Base-by-base conservation (phyloP, 2,113 vertebrate species). In the Rutilus rutilus region DNA sequence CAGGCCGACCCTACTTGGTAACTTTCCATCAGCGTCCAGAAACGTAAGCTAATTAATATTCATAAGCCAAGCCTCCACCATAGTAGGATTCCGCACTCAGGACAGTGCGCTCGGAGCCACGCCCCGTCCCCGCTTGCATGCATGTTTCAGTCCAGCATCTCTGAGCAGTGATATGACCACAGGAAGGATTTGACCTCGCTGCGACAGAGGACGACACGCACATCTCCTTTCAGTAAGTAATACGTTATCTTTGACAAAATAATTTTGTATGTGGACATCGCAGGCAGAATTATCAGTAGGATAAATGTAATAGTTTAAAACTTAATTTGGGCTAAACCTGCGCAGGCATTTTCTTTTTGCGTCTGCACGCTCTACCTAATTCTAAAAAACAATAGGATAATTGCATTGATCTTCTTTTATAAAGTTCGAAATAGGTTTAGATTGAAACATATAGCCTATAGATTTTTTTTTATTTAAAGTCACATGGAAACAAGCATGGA, bases 71-170 rank as follows among this genome's bases (percentile, higher is more conserved):
- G n/a, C 39, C 79, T 21, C 30, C n/a, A 4, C 54, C 54, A 60
- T 23, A 78, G 39, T 50, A 45, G 12, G 78, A 25, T 59, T 62
- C 33, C 71, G 85, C 83, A 90, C 86, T 91, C 84, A 89, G 90
- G 91, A 89, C 92, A 85, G 59, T 85, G 54, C 67, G 85, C 69
- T 82, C 84, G 45, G 50, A 85, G 91, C 83, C 89, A 82, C 87
- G 89, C 88, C 93, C 85, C 88, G 89, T 90, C 89, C 91, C 87
- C 86, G 89, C 90, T 93, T 93, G 85, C 91, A 93, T 93, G 94
- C 93, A 95, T 92, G 91, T 91, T 92, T 88, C 90, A 90, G 21
- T 86, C 84, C 90, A 93, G 93, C 92, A 93, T 92, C 93, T 92
- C 91, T 91, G 87, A 60, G 23, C 89, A 87, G 89, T 89, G 86